phyloP scores from a whole-genome alignment of 2,113 vertebrate species.

The Triplophysa dalaica region DNA sequence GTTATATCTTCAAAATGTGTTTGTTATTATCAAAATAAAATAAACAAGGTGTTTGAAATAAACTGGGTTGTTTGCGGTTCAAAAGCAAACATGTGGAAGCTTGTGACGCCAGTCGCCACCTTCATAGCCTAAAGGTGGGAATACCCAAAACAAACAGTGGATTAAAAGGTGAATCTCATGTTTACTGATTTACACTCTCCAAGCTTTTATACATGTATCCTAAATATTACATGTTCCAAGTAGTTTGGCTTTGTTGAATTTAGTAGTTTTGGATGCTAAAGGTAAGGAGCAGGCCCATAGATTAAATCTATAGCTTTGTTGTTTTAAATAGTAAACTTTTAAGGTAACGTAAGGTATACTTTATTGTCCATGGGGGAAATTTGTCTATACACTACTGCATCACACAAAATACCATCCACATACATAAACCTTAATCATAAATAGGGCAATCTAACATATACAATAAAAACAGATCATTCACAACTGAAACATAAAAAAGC shows the following conservation, averaged over 20 bases:
- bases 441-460: neutral
- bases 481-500: too few relatives aligned
- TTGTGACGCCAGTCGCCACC: neutral
- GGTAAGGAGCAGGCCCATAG: neutral
- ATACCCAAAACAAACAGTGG: neutral
- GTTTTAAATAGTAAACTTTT: neutral
- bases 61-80: slow-evolving; percentile 10
- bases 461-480: too few relatives aligned
- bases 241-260: neutral
- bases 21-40: neutral
- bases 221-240: neutral
- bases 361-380: too few relatives aligned
- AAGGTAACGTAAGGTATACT: too few relatives aligned
- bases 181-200: neutral
- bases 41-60: neutral
- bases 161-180: slow-evolving; percentile 13
- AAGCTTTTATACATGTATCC: neutral
- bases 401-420: too few relatives aligned
- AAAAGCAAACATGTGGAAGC: neutral
- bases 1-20: neutral
- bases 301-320: neutral
- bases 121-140: slow-evolving; percentile 22
- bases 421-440: too few relatives aligned
- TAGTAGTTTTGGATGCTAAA: neutral
- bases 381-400: too few relatives aligned